Base-by-base conservation (phyloP, 1,140 invertebrate genomes). In the Nixonia krombeini region DNA sequence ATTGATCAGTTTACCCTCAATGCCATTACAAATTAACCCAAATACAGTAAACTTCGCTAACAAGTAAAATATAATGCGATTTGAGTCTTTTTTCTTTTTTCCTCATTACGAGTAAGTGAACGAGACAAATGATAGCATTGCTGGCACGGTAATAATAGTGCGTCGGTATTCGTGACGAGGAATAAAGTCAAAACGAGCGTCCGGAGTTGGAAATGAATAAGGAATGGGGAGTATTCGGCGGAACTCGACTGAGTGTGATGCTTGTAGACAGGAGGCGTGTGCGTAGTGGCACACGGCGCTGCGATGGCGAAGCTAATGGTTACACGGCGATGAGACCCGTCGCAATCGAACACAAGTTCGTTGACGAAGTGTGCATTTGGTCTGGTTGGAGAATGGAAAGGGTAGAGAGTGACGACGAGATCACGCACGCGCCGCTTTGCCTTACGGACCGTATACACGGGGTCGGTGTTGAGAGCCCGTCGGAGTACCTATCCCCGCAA, bases 401-500 rank as follows among this genome's bases (percentile, higher is more conserved):
- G 29, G 18, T 13, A 33, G 10, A 37, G 10, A 15, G 38, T 8
- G 40, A 51, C 25, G 15, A 40, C 31, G 15, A 52, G 56, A 50
- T 35, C 44, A 67, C 76, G 76, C 75, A 76, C 49, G 77, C 73
- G 75, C 51, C 16, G 26, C 23, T 9, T 40, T 16, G 16, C 10
- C 41, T 21, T 17, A 17, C 17, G 16, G 6, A 16, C n/a, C 15
- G 12, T 13, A 13, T 23, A 40, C 42, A 26, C 21, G 42, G 29
- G 26, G 9, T 35, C 31, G 52, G 42, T 56, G 31, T 52, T 35
- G 44, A 15, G 33, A 35, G 33, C 21, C 6, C 18, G 37, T 2
- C 3, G 8, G 37, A 21, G 37, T 10, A 40, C 37, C 37, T 40
- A 68, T 68, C 33, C 40, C 26, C 38, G 68, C 55, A 71, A 73